Conservation (phyloP, 2,113 vertebrate genomes). For the Cinclus mexicanus region DNA sequence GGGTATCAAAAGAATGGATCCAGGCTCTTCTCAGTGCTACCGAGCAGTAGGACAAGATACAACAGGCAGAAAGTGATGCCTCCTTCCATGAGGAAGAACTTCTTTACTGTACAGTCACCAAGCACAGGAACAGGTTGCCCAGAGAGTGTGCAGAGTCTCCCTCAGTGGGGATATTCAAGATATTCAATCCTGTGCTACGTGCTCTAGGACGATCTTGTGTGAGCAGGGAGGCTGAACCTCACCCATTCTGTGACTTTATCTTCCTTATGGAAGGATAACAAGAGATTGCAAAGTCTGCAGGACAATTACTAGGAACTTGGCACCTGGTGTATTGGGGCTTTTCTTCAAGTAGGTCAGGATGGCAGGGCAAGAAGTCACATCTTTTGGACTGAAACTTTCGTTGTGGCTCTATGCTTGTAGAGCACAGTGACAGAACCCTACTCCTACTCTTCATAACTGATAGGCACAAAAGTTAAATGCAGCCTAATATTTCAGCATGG, state of each 20-base stretch:
- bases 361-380: neutral
- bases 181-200: neutral
- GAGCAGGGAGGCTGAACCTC: neutral
- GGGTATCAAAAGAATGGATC: neutral
- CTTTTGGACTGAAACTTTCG: neutral
- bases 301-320: neutral
- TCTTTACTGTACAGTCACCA: neutral
- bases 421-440: neutral
- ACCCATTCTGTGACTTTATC: neutral
- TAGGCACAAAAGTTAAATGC: neutral
- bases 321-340: neutral
- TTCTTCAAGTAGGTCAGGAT: neutral
- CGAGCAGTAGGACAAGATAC: accelerated
- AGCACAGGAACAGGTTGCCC: neutral
- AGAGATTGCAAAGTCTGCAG: neutral
- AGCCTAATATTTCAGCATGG: neutral
- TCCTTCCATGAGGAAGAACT: neutral
- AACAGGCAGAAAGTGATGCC: neutral
- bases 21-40: neutral
- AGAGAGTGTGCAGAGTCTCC: neutral
- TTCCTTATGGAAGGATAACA: neutral
- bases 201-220: neutral
- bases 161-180: neutral
- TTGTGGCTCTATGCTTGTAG: neutral
- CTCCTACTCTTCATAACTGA: neutral